Base-by-base conservation (phyloP, 2,888 invertebrate genomes). In the Plebejus anna region DNA sequence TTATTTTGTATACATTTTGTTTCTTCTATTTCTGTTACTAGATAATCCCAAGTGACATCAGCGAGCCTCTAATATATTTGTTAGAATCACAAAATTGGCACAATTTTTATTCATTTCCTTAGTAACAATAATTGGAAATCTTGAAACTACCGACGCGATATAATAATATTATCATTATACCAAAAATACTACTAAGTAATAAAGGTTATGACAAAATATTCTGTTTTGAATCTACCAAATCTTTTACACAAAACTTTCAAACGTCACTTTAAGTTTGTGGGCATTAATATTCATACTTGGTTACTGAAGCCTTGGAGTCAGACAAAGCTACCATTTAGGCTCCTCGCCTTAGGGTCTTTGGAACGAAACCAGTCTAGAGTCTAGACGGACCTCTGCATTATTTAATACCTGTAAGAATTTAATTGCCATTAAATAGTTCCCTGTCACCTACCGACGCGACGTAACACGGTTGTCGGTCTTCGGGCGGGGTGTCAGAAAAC, bases 401-500 rank as follows among this genome's bases (percentile, higher is more conserved):
- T 66, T 36, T 66, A 66, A 66, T 66, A 66, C 66, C 36, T 66
- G 66, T 36, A 32, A 66, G 36, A 66, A 66, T 66, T 32, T 36
- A 66, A 66, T 66, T 66, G 66, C 66, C 5, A 5, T 66, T 32
- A 66, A 66, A 66, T 66, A 66, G 36, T 66, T 66, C 13, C 13
- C 66, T 36, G 32, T 11, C 11, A 32, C 11, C 66, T 66, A 32
- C 66, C 32, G 61, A 28, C 61, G 66, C 28, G 13, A 16, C 55
- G 55, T 36, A 36, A 16, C 28, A 16, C 11, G 70, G 36, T 57
- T 28, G 71, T 38, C 76, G 70, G 36, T 57, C 38, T 57, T 38
- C 76, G 70, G 71, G 73, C 28, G 78, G 77, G 70, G 78, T 77
- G 80, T 79, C 78, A 77, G 76, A 79, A 79, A 79, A 77, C 79